These are phyloP conservation scores for Fabriciana adippe DNA, from an alignment of 2,888 invertebrate species.

Conservation along the genomic window DNA sequence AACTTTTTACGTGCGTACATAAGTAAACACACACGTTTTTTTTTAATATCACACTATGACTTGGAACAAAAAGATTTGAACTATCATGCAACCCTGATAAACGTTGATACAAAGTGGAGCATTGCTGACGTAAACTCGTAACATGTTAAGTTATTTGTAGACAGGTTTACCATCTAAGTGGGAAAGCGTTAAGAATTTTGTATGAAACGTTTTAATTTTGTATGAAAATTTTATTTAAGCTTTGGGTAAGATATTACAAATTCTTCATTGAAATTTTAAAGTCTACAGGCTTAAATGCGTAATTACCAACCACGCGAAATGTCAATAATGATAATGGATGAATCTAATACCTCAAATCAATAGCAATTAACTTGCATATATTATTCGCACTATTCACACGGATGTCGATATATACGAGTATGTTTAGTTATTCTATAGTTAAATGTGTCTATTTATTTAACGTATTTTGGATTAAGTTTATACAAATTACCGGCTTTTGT, in stretches of 20 bases:
- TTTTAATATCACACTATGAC: no score
- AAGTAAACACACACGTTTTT: no score
- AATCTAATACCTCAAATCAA: constrained; percentile 9
- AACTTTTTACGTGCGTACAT: no score
- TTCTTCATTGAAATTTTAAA: not conserved
- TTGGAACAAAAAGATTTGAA: no score
- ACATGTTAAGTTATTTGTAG: constrained; percentile 7
- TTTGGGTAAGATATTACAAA: not conserved
- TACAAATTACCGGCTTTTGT: no score
- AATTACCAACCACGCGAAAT: constrained; percentile 14
- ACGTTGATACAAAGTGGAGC: constrained; percentile 6
- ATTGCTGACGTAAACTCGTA: constrained; percentile 13
- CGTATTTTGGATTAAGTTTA: not conserved
- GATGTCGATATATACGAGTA: not conserved
- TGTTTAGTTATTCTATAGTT: not conserved
- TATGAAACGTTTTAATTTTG: not conserved
- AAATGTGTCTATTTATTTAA: not conserved
- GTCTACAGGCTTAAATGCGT: not conserved
- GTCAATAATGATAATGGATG: constrained; percentile 17
- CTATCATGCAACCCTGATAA: constrained; percentile 2
- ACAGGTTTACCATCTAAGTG: not conserved
- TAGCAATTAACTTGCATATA: constrained; percentile 8
- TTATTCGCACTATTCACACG: constrained; percentile 10
- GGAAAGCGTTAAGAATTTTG: not conserved
- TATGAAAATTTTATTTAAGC: not conserved